Conservation (phyloP, 2,888 invertebrate genomes). For the Cephonodes hylas region DNA sequence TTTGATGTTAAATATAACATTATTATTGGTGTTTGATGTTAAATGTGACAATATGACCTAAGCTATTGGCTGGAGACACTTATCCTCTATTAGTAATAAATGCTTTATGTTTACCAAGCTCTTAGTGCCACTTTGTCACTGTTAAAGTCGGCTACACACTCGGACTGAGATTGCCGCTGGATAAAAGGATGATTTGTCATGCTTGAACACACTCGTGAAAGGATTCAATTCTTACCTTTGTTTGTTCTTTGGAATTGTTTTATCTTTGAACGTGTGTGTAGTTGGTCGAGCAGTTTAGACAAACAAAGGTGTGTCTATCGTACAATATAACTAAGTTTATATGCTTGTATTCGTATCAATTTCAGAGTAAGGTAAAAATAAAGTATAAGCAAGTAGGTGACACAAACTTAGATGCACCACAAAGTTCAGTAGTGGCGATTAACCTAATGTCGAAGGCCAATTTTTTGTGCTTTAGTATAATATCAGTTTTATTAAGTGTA, state of each 20-base stretch:
- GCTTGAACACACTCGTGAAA: neutral
- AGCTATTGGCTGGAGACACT: constrained; percentile 1
- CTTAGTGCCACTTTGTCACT: neutral
- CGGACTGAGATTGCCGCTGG: neutral
- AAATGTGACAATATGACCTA: constrained; percentile 13
- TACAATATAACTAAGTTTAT: neutral
- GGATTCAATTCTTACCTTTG: neutral
- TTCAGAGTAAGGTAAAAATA: too few species aligned
- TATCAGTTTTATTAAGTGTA: neutral
- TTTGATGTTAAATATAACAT: constrained; percentile 33
- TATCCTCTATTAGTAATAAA: neutral
- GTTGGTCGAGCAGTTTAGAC: neutral
- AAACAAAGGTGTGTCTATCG: neutral
- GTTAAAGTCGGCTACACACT: neutral
- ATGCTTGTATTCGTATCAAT: too few species aligned
- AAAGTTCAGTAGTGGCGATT: neutral
- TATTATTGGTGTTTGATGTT: constrained; percentile 31
- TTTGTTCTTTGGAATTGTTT: neutral
- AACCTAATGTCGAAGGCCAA: neutral
- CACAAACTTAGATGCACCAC: neutral
- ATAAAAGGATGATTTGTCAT: too few species aligned
- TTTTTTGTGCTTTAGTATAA: constrained; percentile 2
- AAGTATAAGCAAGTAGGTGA: too few species aligned
- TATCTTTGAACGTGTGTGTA: neutral
- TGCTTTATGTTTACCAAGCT: neutral